phyloP scores from a whole-genome alignment of 2,888 invertebrate species.

The Rugalucina vietnamica region DNA sequence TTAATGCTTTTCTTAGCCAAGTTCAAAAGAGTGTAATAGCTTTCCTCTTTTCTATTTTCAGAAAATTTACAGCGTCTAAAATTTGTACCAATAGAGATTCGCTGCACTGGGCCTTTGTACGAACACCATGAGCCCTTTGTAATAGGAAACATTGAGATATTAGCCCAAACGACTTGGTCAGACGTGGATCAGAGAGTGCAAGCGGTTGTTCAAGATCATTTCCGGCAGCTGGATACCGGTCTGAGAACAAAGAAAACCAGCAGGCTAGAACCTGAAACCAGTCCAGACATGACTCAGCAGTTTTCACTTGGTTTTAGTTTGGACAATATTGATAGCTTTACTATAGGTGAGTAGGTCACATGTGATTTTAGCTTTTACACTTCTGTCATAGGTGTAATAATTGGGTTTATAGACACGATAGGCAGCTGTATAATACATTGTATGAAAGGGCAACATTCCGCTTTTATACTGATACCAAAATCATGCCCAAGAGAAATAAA shows the following conservation, averaged over 20 bases:
- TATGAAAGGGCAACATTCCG: no score
- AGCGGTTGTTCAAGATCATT: conserved; percentile 69
- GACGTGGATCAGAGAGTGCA: conserved; percentile 73
- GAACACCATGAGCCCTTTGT: conserved; percentile 57
- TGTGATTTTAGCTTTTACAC: no score
- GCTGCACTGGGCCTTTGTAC: conserved; percentile 50
- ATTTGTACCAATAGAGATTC: conserved; percentile 53
- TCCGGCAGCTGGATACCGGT: conserved; percentile 75
- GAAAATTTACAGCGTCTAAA: neutral
- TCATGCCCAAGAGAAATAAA: no score
- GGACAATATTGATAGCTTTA: conserved; percentile 71
- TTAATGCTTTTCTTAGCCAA: no score
- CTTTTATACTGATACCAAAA: no score
- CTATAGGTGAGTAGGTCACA: conserved; percentile 66
- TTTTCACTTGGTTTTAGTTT: conserved; percentile 74
- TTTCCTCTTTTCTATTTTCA: no score
- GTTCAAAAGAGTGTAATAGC: no score
- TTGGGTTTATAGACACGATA: no score
- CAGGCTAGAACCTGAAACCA: conserved; percentile 71
- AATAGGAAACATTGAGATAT: conserved; percentile 70
- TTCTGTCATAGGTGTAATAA: no score
- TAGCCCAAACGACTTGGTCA: conserved; percentile 68
- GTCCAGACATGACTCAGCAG: conserved; percentile 41
- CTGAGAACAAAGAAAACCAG: conserved; percentile 77
- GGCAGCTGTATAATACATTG: no score